Percentiles rank a stretch among this genome's conserved stretches.
phyloP scores from a whole-genome alignment of 2,888 invertebrate species.

The Dolichomitus sp. region DNA sequence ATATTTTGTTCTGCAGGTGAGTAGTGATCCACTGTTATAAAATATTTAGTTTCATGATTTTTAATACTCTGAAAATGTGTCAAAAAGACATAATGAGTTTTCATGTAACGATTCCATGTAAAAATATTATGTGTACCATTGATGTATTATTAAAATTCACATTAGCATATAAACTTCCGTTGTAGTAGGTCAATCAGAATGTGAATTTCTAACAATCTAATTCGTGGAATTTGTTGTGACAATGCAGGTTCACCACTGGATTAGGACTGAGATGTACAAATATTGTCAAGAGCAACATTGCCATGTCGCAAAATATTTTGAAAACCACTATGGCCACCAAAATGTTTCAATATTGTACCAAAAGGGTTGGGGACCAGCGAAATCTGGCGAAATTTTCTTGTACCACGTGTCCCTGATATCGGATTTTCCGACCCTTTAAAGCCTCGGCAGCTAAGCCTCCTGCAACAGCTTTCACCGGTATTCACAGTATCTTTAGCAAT shows the following conservation, averaged over 20 bases:
- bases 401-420: constrained; percentile 1
- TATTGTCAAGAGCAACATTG: neutral
- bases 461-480: constrained; percentile 12
- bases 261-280: neutral
- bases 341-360: neutral
- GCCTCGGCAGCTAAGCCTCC: neutral
- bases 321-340: neutral
- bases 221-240: too few species aligned
- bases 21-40: neutral
- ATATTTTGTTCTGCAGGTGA: neutral
- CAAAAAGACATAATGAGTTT: too few species aligned
- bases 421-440: constrained; percentile 17
- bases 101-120: too few species aligned
- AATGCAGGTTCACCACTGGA: neutral
- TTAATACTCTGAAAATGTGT: neutral
- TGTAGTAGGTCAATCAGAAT: too few species aligned
- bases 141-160: too few species aligned
- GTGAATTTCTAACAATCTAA: too few species aligned
- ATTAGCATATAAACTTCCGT: too few species aligned
- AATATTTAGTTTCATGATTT: neutral
- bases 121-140: too few species aligned
- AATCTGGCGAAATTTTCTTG: neutral
- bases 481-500: constrained; percentile 37
- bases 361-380: neutral
- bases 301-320: neutral